Evolutionary conservation across 1,140 invertebrate species (phyloP).

Genomic region (Kradibia gibbosae): DNA sequence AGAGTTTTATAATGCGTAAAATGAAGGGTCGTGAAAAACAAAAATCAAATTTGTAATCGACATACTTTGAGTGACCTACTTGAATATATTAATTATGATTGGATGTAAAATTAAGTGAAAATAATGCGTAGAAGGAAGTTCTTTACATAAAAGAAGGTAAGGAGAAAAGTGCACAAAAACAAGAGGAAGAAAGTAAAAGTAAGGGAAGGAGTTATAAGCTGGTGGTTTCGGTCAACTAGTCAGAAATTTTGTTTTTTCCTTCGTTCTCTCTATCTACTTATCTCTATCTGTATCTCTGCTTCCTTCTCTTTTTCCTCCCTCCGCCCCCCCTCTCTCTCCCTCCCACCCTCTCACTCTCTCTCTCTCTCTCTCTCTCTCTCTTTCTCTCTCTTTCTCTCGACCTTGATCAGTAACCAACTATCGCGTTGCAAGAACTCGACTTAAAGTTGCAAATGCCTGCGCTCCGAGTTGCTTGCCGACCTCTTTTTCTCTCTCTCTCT

Average conservation of each 20-base stretch:
- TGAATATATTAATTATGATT: not conserved
- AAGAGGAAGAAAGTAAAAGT: not conserved
- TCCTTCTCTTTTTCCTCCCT: not conserved
- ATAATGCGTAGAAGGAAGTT: not conserved
- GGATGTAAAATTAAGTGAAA: not conserved
- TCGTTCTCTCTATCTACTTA: not conserved
- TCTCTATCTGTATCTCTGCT: not conserved
- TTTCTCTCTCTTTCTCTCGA: conserved; percentile 23
- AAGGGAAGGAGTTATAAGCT: conserved; percentile 14
- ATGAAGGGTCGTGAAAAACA: not conserved
- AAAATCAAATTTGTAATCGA: conserved; percentile 3
- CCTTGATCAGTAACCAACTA: conserved; percentile 24
- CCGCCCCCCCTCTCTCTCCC: not conserved
- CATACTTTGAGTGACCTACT: not conserved
- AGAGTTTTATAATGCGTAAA: not conserved
- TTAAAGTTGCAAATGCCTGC: conserved; percentile 26
- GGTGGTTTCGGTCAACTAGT: conserved; percentile 20
- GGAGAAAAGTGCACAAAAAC: not conserved
- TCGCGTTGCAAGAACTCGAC: conserved; percentile 17
- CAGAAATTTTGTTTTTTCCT: not conserved
- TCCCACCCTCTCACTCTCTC: conserved; percentile 20
- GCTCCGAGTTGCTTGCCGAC: not conserved
- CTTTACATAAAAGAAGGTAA: not conserved
- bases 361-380: conserved; percentile 5
- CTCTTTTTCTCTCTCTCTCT: not conserved